phyloP scores from a whole-genome alignment of 2,888 invertebrate genomes.

The Erebia epiphron region DNA sequence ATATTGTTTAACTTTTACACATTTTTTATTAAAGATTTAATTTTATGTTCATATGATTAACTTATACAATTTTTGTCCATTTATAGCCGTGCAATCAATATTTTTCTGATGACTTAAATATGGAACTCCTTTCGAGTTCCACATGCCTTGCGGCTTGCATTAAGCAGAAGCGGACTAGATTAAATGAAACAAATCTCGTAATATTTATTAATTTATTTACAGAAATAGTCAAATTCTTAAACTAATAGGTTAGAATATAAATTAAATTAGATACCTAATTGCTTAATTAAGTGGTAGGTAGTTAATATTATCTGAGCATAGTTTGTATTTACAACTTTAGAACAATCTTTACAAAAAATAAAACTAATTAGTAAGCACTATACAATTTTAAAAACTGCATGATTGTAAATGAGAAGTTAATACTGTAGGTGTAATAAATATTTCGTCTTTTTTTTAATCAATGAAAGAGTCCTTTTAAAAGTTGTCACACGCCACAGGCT shows the following conservation, averaged over 20 bases:
- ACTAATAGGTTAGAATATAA: conserved; percentile 44
- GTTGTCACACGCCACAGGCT: too few relatives aligned
- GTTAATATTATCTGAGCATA: conserved; percentile 39
- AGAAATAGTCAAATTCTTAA: conserved; percentile 51
- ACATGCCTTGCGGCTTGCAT: too few relatives aligned
- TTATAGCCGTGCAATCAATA: too few relatives aligned
- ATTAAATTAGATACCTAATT: conserved; percentile 46
- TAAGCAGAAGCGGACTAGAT: too few relatives aligned
- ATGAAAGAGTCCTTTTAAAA: not conserved
- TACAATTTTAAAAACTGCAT: not conserved
- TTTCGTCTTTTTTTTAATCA: not conserved
- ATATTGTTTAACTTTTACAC: too few relatives aligned
- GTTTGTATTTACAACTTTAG: conserved; percentile 8
- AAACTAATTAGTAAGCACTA: not conserved
- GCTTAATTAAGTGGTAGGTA: conserved; percentile 51
- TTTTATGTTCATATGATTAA: too few relatives aligned
- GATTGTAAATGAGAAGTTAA: not conserved
- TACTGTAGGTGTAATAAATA: not conserved
- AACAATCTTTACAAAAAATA: conserved; percentile 1
- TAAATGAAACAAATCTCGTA: not conserved
- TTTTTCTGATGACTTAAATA: too few relatives aligned
- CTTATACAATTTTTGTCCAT: too few relatives aligned
- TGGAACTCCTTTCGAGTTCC: too few relatives aligned
- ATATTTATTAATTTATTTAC: conserved; percentile 63
- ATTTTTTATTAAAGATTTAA: too few relatives aligned